Base-by-base conservation (phyloP, 2,888 invertebrate genomes). In the Brenthis hecate region DNA sequence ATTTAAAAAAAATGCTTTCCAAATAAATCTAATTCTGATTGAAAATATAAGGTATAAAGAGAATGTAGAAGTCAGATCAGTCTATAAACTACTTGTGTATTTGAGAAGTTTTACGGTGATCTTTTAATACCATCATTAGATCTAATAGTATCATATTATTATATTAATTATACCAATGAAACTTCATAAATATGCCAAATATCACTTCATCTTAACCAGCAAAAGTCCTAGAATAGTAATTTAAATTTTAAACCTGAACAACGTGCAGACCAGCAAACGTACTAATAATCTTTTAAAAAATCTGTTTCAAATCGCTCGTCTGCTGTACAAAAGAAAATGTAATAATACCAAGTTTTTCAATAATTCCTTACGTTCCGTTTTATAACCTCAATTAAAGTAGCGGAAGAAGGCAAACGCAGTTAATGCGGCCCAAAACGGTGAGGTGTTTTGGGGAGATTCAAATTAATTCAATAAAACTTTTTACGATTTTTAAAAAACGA, bases 341-440 rank as follows among this genome's bases (percentile, higher is more conserved):
- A 79, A 79, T 80, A 81, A 82, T 76, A 77, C 77, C 67, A 85
- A 86, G 84, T 86, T 86, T 88, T 87, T 87, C 87, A 87, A 88
- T 88, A 86, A 86, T 85, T 84, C 81, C 81, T 79, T 75, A 73
- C 76, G 79, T 79, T 81, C 82, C 83, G 82, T 80, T 81, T 77
- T 74, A 83, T 80, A 81, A 81, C 81, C 82, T 75, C 84, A 84
- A 85, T 87, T 85, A 85, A 81, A 84, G 77, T 78, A 80, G 76
- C 73, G 77, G 74, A 77, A 74, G 80, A 82, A 85, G 81, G 81
- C 80, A 66, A 76, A 73, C 74, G 73, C 64, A 72, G 72, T 75
- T 76, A 76, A 74, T 70, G 75, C 73, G 76, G 63, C 23, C 74
- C 75, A 77, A 80, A 81, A 78, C 78, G 78, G 76, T 53, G 43